A percentile compares a stretch with the other conserved stretches of the same genome.
phyloP scores from a whole-genome alignment of 1,140 invertebrate genomes.

The Orchesella cincta region DNA sequence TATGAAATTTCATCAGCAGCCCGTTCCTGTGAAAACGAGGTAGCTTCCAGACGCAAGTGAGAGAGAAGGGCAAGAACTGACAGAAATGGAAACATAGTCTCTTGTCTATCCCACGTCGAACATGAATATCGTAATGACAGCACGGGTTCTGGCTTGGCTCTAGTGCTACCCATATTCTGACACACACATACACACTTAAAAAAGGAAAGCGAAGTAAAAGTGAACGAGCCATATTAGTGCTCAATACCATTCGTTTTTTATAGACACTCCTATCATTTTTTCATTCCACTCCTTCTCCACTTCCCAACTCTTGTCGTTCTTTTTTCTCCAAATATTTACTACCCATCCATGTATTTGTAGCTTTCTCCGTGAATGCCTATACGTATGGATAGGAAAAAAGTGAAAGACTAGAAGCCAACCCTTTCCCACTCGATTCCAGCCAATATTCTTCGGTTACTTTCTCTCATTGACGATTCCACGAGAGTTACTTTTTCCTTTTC shows the following conservation, averaged over 20 bases:
- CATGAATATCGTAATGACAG: slow-evolving; percentile 19
- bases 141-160: too few species aligned
- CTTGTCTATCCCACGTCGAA: slow-evolving; percentile 4
- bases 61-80: neutral
- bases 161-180: too few species aligned
- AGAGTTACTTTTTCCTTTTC: slow-evolving; percentile 3
- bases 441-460: slow-evolving; percentile 24
- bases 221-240: slow-evolving; percentile 10
- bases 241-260: slow-evolving; percentile 28
- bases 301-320: too few species aligned
- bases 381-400: neutral
- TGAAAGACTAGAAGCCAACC: slow-evolving; percentile 17
- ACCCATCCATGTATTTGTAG: neutral
- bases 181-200: too few species aligned
- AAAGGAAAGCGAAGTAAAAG: slow-evolving; percentile 14
- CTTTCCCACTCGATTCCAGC: slow-evolving; percentile 28
- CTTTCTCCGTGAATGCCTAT: neutral
- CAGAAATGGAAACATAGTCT: neutral
- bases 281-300: slow-evolving; percentile 23
- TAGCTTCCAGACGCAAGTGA: too few species aligned
- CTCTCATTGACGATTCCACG: slow-evolving; percentile 12
- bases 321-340: neutral
- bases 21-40: too few species aligned
- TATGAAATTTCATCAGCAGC: too few species aligned
- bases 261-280: slow-evolving; percentile 29